Evolutionary conservation across 2,888 invertebrate genomes (phyloP), one percentile per base, ranked within the genome.

Genomic region (Pristionchus mayeri): DNA sequence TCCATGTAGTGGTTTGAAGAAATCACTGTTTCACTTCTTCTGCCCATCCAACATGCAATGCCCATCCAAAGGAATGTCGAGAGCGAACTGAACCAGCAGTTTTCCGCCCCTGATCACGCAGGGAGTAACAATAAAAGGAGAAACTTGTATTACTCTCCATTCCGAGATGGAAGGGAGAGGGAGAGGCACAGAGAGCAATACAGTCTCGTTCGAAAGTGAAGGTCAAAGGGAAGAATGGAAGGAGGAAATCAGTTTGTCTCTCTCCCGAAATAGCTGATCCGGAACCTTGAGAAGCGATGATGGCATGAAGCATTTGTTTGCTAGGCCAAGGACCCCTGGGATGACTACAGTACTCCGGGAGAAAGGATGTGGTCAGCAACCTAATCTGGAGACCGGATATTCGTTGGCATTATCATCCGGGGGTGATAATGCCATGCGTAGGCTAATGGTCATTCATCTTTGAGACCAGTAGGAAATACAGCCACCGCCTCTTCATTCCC

Each of bases 141-240:
- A 57, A 57, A 63, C 63, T 63, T 63, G 30, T 30, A 63, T 34
- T 63, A 11, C 34, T 34, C 34, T 3, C 63, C 30, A 63, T 63
- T 63, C 63, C 63, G 18, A 63, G 63, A 63, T n/a, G n/a, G 63
- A 34, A 3, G 63, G 34, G 63, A 30, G 13, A 63, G 63, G 34
- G 63, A 34, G 34, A 34, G 34, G 34, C 34, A 30, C 34, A 63
- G 63, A 13, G 27, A 63, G 63, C 63, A 13, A 34, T 63, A 63
- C 63, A 63, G 63, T 63, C 63, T 63, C 63, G 63, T 63, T 63
- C 63, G 63, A 63, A 63, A 63, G 63, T 63, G 63, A 63, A 63
- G 63, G 63, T 63, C 63, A 63, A 13, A 4, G 11, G 24, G 2
- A 27, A 11, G 13, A 9, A 27, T 21, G 24, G 34, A 63, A 13